Evolutionary conservation across 1,140 invertebrate species (phyloP), one percentile per base, ranked within the genome.

Genomic region (Samia ricini): DNA sequence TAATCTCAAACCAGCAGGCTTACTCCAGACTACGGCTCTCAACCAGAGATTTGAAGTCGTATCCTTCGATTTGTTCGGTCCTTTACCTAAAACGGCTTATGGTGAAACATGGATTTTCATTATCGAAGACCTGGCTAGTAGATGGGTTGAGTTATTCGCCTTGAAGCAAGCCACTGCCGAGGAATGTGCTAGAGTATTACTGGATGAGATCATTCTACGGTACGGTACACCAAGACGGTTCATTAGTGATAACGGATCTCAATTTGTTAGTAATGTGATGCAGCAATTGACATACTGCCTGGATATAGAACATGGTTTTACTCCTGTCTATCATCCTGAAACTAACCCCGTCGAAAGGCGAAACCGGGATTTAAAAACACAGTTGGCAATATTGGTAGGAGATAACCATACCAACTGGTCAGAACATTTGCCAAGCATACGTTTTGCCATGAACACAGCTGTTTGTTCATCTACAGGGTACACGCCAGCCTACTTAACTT

Each of bases 191-290:
- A n/a, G n/a, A n/a, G n/a, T n/a, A n/a, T n/a, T n/a, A n/a, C n/a
- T n/a, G n/a, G n/a, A n/a, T n/a, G n/a, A n/a, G n/a, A n/a, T n/a
- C n/a, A n/a, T n/a, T n/a, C n/a, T n/a, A n/a, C n/a, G n/a, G n/a
- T n/a, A n/a, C n/a, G n/a, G n/a, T n/a, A 15, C 78, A 6, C 77
- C 83, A 10, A 36, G 78, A 36, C 20, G 71, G 19, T 49, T 89
- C 1, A 78, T 79, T 10, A 75, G 73, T 19, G 85, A 89, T 24
- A 88, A 87, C 58, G 83, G 84, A 8, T 63, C 66, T 0, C 85
- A 87, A 61, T 88, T 87, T 59, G 64, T 85, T 5, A 72, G 58
- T 24, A 61, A 56, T 8, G 66, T 86, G 2, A 79, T 84, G 74
- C 82, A 72, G 59, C 19, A 75, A 60, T 15, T 73, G 2, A 55